Evolutionary conservation across 2,113 vertebrate genomes (phyloP).

Genomic region (Pseudopodoces humilis): DNA sequence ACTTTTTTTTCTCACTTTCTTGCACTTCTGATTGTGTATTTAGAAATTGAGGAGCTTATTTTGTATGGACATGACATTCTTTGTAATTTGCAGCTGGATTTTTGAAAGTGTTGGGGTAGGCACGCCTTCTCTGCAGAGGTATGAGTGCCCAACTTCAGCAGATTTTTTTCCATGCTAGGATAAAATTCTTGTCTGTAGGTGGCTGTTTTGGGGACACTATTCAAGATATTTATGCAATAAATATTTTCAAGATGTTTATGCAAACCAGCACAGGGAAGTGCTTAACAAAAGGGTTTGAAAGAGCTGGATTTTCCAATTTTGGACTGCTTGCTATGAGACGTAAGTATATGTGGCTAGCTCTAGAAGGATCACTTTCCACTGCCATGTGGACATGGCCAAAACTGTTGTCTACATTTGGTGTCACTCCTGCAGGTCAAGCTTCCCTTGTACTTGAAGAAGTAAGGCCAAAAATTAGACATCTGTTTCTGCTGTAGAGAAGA

Average conservation of each 20-base stretch:
- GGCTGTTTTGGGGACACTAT: neutral
- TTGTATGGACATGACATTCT: neutral
- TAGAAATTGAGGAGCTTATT: neutral
- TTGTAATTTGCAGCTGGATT: neutral
- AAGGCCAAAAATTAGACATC: neutral
- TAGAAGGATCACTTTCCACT: neutral
- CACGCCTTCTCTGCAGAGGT: neutral
- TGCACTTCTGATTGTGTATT: neutral
- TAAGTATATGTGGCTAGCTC: neutral
- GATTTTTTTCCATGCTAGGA: neutral
- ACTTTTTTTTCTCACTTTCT: neutral
- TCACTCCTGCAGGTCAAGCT: neutral
- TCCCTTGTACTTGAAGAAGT: neutral
- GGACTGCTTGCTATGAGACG: neutral
- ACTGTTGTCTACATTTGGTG: neutral
- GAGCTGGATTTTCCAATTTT: neutral
- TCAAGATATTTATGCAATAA: neutral
- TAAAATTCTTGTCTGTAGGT: neutral
- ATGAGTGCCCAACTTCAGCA: neutral
- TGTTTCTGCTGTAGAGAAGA: neutral
- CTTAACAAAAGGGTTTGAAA: neutral
- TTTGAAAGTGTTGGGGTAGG: neutral
- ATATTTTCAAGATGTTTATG: neutral
- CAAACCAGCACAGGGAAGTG: neutral
- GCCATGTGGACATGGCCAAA: neutral